Conservation (phyloP, 1,140 invertebrate species). For the Pararge aegeria region DNA sequence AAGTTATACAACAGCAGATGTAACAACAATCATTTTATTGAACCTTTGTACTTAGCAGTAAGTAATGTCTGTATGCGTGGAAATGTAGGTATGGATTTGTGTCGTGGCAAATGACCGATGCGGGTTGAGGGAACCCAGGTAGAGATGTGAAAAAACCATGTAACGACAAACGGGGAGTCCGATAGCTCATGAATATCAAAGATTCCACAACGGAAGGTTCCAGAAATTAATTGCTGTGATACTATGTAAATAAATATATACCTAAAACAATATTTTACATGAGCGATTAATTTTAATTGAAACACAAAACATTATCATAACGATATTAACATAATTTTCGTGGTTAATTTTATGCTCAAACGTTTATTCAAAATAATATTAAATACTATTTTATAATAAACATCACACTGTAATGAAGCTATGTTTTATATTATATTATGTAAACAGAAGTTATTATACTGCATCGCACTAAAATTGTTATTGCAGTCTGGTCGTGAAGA, state of each 20-base stretch:
- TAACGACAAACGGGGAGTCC: too few relatives aligned
- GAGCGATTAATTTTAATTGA: neutral
- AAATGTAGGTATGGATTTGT: too few relatives aligned
- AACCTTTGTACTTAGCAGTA: too few relatives aligned
- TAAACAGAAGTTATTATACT: neutral
- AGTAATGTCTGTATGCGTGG: too few relatives aligned
- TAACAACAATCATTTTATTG: too few relatives aligned
- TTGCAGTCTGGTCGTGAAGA: too few relatives aligned
- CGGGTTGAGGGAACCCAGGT: too few relatives aligned
- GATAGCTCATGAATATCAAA: too few relatives aligned
- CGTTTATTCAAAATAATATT: neutral
- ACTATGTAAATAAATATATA: neutral
- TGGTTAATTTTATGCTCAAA: neutral
- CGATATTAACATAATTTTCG: neutral
- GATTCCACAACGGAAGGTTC: too few relatives aligned
- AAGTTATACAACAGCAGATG: too few relatives aligned
- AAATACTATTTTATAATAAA: neutral
- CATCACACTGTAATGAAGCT: neutral
- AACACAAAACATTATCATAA: conserved; percentile 2
- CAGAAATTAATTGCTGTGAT: neutral
- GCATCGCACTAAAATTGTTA: neutral
- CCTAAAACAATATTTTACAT: neutral
- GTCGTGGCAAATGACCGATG: too few relatives aligned
- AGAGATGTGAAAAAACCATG: too few relatives aligned
- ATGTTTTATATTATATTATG: neutral